phyloP scores from a whole-genome alignment of 2,797 vertebrate species.

The Peromyscus aztecus region DNA sequence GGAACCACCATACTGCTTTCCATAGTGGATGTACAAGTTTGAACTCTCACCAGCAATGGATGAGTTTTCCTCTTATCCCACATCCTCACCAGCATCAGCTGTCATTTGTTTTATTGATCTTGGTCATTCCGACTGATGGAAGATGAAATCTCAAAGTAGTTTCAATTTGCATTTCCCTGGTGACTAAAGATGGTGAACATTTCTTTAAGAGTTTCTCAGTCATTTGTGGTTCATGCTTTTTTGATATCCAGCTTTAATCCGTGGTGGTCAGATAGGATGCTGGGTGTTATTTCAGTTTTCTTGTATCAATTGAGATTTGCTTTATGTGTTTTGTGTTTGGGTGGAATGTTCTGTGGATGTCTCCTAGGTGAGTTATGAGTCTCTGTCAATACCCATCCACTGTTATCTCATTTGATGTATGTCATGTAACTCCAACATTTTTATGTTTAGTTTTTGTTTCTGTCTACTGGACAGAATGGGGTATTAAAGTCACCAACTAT shows the following conservation, averaged over 20 bases:
- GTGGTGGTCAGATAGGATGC: neutral
- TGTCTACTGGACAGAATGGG: neutral
- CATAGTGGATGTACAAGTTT: rapidly evolving
- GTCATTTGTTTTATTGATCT: neutral
- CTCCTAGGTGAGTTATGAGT: neutral
- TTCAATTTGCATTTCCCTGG: neutral
- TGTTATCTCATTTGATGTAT: neutral
- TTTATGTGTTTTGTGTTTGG: neutral
- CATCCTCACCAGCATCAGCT: neutral
- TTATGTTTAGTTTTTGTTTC: neutral
- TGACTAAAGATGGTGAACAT: neutral
- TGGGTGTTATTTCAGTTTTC: neutral
- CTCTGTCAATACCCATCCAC: too few relatives aligned
- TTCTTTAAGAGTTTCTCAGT: neutral
- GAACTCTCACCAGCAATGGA: neutral
- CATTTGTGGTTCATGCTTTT: neutral
- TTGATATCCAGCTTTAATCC: neutral
- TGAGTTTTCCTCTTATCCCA: neutral
- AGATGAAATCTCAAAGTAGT: neutral
- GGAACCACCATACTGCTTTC: neutral
- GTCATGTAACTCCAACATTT: neutral
- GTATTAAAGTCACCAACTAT: neutral
- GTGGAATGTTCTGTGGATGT: neutral
- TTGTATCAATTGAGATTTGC: neutral
- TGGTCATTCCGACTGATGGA: neutral